Conservation (phyloP, 2,797 vertebrate species). For the Chaetophractus vellerosus region DNA sequence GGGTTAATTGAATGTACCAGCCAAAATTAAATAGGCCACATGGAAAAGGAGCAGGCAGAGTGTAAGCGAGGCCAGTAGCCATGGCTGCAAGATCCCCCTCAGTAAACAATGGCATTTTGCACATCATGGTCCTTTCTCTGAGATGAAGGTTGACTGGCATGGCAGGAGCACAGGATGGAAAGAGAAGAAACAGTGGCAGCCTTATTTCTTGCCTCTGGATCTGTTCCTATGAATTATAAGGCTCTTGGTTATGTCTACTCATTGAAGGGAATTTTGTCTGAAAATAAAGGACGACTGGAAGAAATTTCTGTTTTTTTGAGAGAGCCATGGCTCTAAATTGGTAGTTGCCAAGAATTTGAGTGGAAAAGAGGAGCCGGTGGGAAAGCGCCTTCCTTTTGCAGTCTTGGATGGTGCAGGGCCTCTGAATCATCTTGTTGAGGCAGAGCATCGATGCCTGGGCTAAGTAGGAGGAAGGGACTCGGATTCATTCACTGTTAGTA, state of each 20-base stretch:
- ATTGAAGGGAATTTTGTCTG: conserved; percentile 74
- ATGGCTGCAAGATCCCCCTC: conserved; percentile 3
- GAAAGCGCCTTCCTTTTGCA: background rate
- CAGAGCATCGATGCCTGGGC: background rate
- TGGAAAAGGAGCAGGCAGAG: conserved; percentile 74
- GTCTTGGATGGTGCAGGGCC: background rate
- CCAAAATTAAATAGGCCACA: conserved; percentile 84
- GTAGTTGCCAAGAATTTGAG: conserved; percentile 79
- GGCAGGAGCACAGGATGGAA: conserved; percentile 17
- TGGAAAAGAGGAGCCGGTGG: conserved; percentile 50
- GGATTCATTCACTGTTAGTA: background rate
- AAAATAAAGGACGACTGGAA: conserved; percentile 65
- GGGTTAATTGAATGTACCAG: conserved; percentile 75
- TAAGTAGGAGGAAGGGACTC: background rate
- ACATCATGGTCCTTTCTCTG: background rate
- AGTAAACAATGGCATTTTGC: conserved; percentile 65
- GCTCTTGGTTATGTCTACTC: conserved; percentile 50
- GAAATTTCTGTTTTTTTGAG: conserved; percentile 72
- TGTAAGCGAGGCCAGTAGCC: conserved; percentile 69
- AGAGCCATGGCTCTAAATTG: conserved; percentile 74
- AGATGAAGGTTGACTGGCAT: background rate
- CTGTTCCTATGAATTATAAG: conserved; percentile 69
- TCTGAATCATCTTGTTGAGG: background rate
- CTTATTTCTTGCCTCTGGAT: conserved; percentile 76
- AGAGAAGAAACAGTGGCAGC: conserved; percentile 78